Conservation (phyloP, 92 coral and sea anemone species). For the Phymanthus crucifer region DNA sequence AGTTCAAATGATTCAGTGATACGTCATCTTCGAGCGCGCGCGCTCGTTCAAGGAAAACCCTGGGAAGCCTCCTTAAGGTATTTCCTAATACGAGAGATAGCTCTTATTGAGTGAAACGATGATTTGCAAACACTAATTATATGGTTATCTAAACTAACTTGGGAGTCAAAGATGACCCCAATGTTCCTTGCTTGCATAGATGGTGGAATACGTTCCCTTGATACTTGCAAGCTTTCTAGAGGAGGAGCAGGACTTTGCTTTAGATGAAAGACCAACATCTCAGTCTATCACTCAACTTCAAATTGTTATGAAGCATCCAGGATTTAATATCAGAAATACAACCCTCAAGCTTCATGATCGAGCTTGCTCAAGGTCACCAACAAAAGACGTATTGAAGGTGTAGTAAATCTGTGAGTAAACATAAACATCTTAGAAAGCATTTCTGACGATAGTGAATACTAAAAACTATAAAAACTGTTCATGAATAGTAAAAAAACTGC, state of each 20-base stretch:
- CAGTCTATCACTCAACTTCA: not conserved
- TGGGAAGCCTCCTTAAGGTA: too few species aligned
- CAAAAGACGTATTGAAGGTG: not conserved
- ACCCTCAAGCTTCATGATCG: not conserved
- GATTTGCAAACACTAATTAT: not conserved
- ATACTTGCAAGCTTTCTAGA: not conserved
- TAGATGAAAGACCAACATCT: not conserved
- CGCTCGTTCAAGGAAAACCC: too few species aligned
- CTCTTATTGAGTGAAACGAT: not conserved
- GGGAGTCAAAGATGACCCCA: not conserved
- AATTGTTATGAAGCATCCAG: not conserved
- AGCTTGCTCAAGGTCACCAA: not conserved
- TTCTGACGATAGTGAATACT: too few species aligned
- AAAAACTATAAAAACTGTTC: too few species aligned
- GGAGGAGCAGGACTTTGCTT: not conserved
- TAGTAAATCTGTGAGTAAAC: not conserved
- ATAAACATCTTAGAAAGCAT: too few species aligned
- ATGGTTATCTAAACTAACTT: not conserved
- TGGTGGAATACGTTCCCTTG: not conserved
- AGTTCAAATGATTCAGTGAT: too few species aligned
- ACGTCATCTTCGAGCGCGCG: too few species aligned
- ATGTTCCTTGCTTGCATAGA: not conserved
- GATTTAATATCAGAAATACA: not conserved
- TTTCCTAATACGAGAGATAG: not conserved
- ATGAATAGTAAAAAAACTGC: too few species aligned